Evolutionary conservation across 2,888 invertebrate genomes (phyloP), one percentile per base, ranked within the genome.

Genomic region (Meloe dianella): DNA sequence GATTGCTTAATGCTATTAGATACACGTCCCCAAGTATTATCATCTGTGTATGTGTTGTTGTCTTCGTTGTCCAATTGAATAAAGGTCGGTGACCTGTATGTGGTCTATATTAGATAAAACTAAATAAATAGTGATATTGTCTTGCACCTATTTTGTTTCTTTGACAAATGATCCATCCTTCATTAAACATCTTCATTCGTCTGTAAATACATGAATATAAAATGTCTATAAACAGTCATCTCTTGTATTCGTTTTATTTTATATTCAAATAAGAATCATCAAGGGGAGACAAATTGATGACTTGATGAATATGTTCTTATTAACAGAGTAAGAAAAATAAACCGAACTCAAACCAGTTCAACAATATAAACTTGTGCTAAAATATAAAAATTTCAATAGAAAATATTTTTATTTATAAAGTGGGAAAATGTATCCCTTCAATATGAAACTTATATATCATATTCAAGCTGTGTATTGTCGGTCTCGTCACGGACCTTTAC

Each of bases 121-220:
- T 57, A n/a, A n/a, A n/a, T n/a, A n/a, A n/a, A n/a, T n/a, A 64
- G 64, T 67, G 63, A 60, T 66, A 60, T 57, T 65, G 72, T 77
- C 75, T 77, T 24, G 22, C 77, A 78, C 76, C 77, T 78, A 77
- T 20, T 47, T 20, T n/a, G 73, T 77, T 76, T 65, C 75, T 75
- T 54, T 79, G 77, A 79, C 75, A 78, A 78, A 79, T 77, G 78
- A 77, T 75, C 73, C 74, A 72, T 72, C 77, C 75, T 77, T 76
- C 73, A 78, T 78, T 77, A 77, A 76, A 75, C 73, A 73, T 77
- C 77, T 77, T 78, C 76, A 76, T 78, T 73, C 72, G 73, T 72
- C 73, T 73, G 74, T 67, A 75, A 73, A 76, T 70, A 65, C 72
- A 77, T 74, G 76, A 76, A 76, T 77, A 78, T 74, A 75, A 74